These are phyloP conservation scores for Poeciliopsis retropinna DNA, from an alignment of 2,113 vertebrate genomes.

Conservation along the genomic window DNA sequence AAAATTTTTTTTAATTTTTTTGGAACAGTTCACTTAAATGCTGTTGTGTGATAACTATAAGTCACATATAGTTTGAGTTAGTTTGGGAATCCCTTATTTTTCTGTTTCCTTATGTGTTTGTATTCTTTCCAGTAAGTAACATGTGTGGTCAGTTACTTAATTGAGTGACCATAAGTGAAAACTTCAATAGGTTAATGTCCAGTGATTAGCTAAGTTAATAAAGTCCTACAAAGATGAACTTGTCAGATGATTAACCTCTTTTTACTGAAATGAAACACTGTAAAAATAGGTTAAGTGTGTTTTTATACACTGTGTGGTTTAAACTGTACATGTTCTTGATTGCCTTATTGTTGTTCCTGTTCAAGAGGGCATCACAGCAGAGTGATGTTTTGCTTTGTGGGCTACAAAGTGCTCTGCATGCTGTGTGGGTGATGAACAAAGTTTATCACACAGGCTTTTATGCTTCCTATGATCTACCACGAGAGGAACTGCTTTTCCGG, in stretches of 20 bases:
- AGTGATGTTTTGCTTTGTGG: neutral
- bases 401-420: slow-evolving; percentile 1
- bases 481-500: slow-evolving; percentile 9
- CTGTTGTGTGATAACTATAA: neutral
- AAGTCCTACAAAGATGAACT: too few species aligned
- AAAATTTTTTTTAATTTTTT: too few species aligned
- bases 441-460: slow-evolving; percentile 24
- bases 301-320: too few species aligned
- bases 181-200: too few species aligned
- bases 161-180: too few species aligned
- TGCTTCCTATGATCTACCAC: slow-evolving; percentile 16
- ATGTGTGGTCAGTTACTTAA: neutral
- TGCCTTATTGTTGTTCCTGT: neutral
- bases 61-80: neutral
- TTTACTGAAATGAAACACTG: too few species aligned
- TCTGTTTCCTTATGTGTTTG: neutral
- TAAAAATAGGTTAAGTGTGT: too few species aligned
- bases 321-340: neutral
- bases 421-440: slow-evolving; percentile 8
- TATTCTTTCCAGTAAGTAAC: neutral
- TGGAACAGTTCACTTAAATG: neutral
- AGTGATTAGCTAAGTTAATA: too few species aligned
- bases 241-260: too few species aligned
- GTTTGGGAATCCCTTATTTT: neutral
- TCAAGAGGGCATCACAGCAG: neutral